Evolutionary conservation across 2,888 invertebrate species (phyloP), one percentile per base, ranked within the genome.

Genomic region (Melieria omissa): DNA sequence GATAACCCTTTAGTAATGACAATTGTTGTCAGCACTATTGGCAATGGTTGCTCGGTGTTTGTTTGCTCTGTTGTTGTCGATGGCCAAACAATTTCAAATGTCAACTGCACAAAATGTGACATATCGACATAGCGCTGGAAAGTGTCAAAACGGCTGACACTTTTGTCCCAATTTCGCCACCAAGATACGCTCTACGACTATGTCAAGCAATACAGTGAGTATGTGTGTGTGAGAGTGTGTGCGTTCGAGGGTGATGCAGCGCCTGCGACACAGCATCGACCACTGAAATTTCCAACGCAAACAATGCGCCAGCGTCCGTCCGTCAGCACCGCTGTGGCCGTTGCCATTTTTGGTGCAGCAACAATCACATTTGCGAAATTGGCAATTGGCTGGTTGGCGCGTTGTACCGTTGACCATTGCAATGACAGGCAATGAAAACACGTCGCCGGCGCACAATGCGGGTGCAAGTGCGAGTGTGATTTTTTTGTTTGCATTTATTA

Each of bases 351-450:
- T 70, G 73, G 73, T 29, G 10, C 12, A 16, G 44, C 8, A 70
- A 70, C 73, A 70, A 73, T 73, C 65, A 70, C 73, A 65, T 73
- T 69, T 73, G 70, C 57, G 54, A 69, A 73, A 73, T 73, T 73
- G 73, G 65, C 65, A 65, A 62, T 65, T 69, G 54, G n/a, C 8
- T 47, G 16, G 44, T 60, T 67, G 41, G 4, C 14, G 6, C 6
- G 44, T 49, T 49, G 9, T 10, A 10, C 12, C 12, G 49, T 12
- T 49, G 49, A 49, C 49, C 9, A 12, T 49, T 49, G 49, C 9
- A 9, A 49, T 49, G 49, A 29, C 29, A 29, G 29, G 29, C 29
- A 29, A 29, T 29, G 29, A 29, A 29, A 29, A 29, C 29, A 29
- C 29, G 29, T 29, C 29, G 29, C 2, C 29, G 29, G 29, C 29